These are phyloP conservation scores for Helicoverpa assulta DNA, from an alignment of 2,888 invertebrate genomes.

Conservation along the genomic window DNA sequence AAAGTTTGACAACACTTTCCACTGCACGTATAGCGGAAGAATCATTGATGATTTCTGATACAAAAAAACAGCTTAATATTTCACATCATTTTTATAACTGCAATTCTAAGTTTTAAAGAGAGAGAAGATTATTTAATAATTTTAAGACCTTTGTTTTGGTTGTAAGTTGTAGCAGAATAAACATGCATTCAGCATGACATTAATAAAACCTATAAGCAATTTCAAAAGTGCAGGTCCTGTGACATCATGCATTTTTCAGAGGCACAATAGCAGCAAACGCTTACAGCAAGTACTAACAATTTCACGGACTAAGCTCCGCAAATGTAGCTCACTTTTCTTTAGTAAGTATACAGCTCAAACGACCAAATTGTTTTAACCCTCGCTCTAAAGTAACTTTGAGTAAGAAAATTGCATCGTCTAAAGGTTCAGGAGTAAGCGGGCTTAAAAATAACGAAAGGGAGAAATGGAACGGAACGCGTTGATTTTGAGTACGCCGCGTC, in stretches of 20 bases:
- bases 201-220: slow-evolving; percentile 2
- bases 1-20: too few species aligned
- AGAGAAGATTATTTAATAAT: not conserved
- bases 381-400: slow-evolving; percentile 45
- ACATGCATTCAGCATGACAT: not conserved
- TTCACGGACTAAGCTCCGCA: slow-evolving; percentile 46
- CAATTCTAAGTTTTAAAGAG: not conserved
- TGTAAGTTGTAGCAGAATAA: not conserved
- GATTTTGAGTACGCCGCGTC: slow-evolving; percentile 34
- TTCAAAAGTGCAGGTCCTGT: slow-evolving; percentile 2
- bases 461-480: slow-evolving; percentile 41
- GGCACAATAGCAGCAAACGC: slow-evolving; percentile 27
- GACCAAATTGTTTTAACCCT: slow-evolving; percentile 57
- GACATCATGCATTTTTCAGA: slow-evolving; percentile 17
- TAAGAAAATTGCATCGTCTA: slow-evolving; percentile 49
- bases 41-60: too few species aligned
- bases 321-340: slow-evolving; percentile 46
- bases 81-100: too few species aligned
- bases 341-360: slow-evolving; percentile 48
- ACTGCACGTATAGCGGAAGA: too few species aligned
- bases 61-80: too few species aligned
- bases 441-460: slow-evolving; percentile 38
- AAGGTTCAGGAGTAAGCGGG: slow-evolving; percentile 35
- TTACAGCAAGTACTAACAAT: slow-evolving; percentile 39
- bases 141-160: not conserved